Conservation (phyloP, 1,140 invertebrate species). For the Goniozus legneri region DNA sequence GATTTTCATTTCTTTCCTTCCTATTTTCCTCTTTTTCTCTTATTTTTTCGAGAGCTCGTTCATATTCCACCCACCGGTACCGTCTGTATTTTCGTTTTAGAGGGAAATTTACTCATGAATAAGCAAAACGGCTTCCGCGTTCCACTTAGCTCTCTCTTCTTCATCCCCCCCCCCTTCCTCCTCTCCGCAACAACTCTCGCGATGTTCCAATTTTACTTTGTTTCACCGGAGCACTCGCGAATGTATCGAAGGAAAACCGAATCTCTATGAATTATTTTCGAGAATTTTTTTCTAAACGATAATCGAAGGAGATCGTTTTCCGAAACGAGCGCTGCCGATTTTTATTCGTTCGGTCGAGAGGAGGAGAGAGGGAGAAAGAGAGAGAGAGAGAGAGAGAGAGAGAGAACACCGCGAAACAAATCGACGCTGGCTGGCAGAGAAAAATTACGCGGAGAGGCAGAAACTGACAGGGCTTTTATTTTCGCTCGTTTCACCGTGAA, state of each 20-base stretch:
- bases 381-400: not conserved
- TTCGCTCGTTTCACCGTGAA: no score
- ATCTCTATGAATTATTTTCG: no score
- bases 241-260: no score
- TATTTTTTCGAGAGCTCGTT: no score
- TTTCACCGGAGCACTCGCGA: no score
- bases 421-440: not conserved
- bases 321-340: no score
- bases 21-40: no score
- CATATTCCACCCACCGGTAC: not conserved
- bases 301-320: no score
- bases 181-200: not conserved
- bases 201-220: not conserved
- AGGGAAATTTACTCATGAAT: conserved; percentile 13
- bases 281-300: no score
- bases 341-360: no score
- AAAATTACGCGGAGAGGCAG: not conserved
- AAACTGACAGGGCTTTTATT: not conserved
- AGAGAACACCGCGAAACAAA: not conserved
- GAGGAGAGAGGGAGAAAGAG: conserved; percentile 3
- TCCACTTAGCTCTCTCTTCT: no score
- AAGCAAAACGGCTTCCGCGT: conserved; percentile 8
- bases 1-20: no score
- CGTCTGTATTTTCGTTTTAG: conserved; percentile 10
- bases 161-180: not conserved